Base-by-base conservation (phyloP, 1,140 invertebrate species). In the Drosophila pseudoananassae region DNA sequence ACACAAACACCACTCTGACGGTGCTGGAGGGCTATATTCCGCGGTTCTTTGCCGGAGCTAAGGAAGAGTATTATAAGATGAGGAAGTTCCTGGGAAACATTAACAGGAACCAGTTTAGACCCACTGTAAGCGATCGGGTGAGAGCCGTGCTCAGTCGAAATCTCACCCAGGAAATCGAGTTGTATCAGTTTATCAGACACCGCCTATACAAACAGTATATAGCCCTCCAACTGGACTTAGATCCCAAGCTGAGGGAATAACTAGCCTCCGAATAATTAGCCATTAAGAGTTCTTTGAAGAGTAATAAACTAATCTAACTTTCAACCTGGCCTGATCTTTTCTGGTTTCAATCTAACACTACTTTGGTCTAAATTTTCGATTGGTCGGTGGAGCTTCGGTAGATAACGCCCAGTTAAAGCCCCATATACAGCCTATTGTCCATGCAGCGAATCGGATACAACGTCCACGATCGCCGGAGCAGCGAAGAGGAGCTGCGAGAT, bases 181-280 rank as follows among this genome's bases (percentile, higher is more conserved):
- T 98, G 88, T 98, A 98, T 91, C 95, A 97, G 81, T 98, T 98
- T 91, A 97, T 96, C 84, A 95, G 94, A 78, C 96, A 98, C 91
- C 93, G 97, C 74, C 92, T 98, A 5, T 95, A 97, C 81, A 94
- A 94, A 83, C 97, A 97, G 90, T 93, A 96, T 65, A 92, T 95
- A 55, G 96, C 96, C 0, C 90, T 97, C 1, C 64, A 87, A 45
- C 59, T 80, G 69, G 73, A 87, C 5, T 10, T 3, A 57, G 53
- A 70, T 79, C 71, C 72, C 94, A 77, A 58, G 23, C 57, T 72
- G 36, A 51, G 68, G 57, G 14, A 43, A 14, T 15, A 9, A 14
- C 9, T 10, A 36, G 33, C 31, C 38, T 9, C 36, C 55, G 47
- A 54, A 47, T 53, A 23, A 17, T 6, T 69, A 70, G 66, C 27